phyloP scores from a whole-genome alignment of 2,888 invertebrate species.

The Drosophila rellima region DNA sequence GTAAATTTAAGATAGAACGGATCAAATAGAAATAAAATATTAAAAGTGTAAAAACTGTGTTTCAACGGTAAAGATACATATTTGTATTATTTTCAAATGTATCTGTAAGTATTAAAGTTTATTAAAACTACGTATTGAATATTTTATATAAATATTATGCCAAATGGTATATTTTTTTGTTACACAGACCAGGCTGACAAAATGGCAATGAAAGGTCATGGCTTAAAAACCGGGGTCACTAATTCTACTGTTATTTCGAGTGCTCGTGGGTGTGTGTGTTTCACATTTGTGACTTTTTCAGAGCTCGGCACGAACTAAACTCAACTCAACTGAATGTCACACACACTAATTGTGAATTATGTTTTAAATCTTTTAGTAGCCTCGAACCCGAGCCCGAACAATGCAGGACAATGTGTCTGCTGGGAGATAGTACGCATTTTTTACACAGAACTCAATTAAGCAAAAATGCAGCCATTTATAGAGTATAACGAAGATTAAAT shows the following conservation, averaged over 20 bases:
- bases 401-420: conserved; percentile 37
- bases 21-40: no score
- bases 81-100: neutral
- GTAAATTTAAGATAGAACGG: no score
- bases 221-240: neutral
- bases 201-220: neutral
- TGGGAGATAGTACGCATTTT: conserved; percentile 36
- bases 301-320: neutral
- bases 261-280: conserved; percentile 1
- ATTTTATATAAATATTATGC: neutral
- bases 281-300: conserved; percentile 27
- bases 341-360: conserved; percentile 49
- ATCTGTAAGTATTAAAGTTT: conserved; percentile 2
- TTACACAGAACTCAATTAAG: conserved; percentile 46
- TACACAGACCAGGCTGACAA: neutral
- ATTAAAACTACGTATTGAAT: neutral
- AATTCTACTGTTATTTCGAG: conserved; percentile 12
- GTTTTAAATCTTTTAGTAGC: conserved; percentile 42
- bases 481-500: neutral
- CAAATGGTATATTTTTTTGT: neutral
- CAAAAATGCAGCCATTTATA: conserved; percentile 1
- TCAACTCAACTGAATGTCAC: neutral
- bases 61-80: neutral
- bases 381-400: conserved; percentile 11
- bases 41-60: no score